Evolutionary conservation across 2,113 vertebrate genomes (phyloP).

Genomic region (Dromaius novaehollandiae): DNA sequence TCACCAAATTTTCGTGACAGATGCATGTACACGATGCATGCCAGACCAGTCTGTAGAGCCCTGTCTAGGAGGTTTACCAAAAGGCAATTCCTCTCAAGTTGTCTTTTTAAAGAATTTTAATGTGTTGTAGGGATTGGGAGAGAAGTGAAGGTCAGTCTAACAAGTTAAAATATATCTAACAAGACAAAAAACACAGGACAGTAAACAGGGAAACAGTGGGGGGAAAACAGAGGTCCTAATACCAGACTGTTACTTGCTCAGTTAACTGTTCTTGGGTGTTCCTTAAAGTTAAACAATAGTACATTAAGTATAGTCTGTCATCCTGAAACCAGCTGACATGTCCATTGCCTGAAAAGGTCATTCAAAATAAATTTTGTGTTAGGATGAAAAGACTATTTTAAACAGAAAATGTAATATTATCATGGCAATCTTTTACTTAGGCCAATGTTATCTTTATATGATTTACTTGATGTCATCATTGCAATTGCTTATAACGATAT

Average conservation of each 20-base stretch:
- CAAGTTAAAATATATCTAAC: conserved; percentile 44
- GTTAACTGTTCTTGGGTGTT: conserved; percentile 6
- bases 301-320: conserved; percentile 5
- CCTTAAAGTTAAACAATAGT: conserved; percentile 8
- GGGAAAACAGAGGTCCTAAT: neutral
- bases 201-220: neutral
- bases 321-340: neutral
- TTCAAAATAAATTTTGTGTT: conserved; percentile 20
- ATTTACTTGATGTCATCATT: neutral
- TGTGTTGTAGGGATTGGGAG: neutral
- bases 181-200: conserved; percentile 32
- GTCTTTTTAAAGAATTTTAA: conserved; percentile 60
- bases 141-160: conserved; percentile 45
- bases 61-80: conserved; percentile 35
- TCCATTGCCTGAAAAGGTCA: neutral
- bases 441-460: neutral
- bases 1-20: conserved; percentile 58
- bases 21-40: conserved; percentile 61
- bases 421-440: neutral
- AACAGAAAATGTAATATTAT: neutral
- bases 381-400: conserved; percentile 17
- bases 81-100: conserved; percentile 36
- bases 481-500: neutral
- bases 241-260: neutral
- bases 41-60: conserved; percentile 32